A percentile compares a stretch with the other conserved stretches of the same genome.
phyloP scores from a whole-genome alignment of 2,113 vertebrate species.

The Craseonycteris thonglongyai region DNA sequence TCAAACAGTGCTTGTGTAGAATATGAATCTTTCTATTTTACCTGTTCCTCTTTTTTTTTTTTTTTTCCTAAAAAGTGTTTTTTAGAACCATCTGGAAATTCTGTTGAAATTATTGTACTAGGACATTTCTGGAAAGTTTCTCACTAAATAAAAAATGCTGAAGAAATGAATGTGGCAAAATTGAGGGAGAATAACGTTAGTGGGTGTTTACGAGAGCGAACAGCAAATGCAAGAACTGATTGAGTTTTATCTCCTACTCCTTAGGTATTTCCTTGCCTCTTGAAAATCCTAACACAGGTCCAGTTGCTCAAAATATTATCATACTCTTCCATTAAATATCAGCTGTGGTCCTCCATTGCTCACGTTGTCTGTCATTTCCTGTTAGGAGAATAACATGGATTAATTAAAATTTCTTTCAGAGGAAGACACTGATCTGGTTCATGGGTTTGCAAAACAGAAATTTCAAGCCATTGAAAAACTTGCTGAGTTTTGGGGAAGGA shows the following conservation, averaged over 20 bases:
- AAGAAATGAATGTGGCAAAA: constrained; percentile 68
- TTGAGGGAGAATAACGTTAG: constrained; percentile 64
- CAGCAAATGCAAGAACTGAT: constrained; percentile 66
- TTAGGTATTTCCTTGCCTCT: constrained; percentile 61
- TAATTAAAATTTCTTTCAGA: constrained; percentile 60
- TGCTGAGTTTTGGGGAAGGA: not conserved
- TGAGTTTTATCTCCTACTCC: constrained; percentile 46
- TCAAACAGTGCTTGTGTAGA: constrained; percentile 48
- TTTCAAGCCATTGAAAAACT: constrained; percentile 40
- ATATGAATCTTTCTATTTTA: constrained; percentile 22
- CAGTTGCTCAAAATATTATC: constrained; percentile 69
- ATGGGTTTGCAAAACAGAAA: constrained; percentile 43
- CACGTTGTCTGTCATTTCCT: constrained; percentile 95
- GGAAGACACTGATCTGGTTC: constrained; percentile 41
- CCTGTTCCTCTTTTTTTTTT: not conserved
- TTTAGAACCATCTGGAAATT: constrained; percentile 57
- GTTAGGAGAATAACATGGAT: constrained; percentile 75
- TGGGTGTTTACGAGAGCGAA: constrained; percentile 50
- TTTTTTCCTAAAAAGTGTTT: constrained; percentile 24
- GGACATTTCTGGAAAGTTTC: constrained; percentile 66
- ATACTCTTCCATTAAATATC: constrained; percentile 90
- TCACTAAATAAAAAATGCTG: constrained; percentile 35
- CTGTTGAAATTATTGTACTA: constrained; percentile 55
- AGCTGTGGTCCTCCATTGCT: constrained; percentile 94
- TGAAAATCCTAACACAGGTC: constrained; percentile 67